Base-by-base conservation (phyloP, 1,140 invertebrate species). In the Drosophila pectinifera region DNA sequence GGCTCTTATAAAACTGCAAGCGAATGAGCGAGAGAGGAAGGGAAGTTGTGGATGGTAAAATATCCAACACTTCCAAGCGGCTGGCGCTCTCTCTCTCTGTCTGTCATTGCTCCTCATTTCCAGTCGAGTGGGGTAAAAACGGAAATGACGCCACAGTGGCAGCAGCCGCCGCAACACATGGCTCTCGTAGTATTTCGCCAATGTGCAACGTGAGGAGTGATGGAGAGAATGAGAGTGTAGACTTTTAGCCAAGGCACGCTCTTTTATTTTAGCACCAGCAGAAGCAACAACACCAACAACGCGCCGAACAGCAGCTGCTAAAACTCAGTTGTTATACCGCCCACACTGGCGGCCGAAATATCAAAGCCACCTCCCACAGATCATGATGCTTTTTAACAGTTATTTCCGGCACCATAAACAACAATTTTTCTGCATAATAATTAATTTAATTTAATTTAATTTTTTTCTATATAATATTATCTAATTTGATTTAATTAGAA, bases 221-320 rank as follows among this genome's bases (percentile, higher is more conserved):
- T 20, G 39, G 41, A 39, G 20, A 18, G 36, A 41, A 38, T 10
- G 41, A 6, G 39, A 28, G 46, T 59, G 57, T 76, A 84, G 81
- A 84, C 80, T 84, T 84, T 84, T 84, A 84, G 81, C 76, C 48
- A 80, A 84, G 76, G 72, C 81, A 81, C 69, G 74, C 58, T 79
- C 63, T 67, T 67, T 64, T 64, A 62, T 67, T 48, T 48, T 67
- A 67, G 63, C 56, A 67, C 42, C 55, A 54, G 28, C 20, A 38
- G 4, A 20, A 54, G 36, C 56, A 68, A 28, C 43, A 65, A 53
- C 42, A 51, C 46, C 41, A 58, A 62, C 31, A 57, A 43, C 26
- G 51, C 28, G 8, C 26, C 39, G 8, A 22, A 31, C 54, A 72
- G 69, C 67, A 49, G 69, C 67, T 72, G 69, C 38, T 59, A 59